Conservation (phyloP, 2,113 vertebrate genomes). For the Etia nguti region DNA sequence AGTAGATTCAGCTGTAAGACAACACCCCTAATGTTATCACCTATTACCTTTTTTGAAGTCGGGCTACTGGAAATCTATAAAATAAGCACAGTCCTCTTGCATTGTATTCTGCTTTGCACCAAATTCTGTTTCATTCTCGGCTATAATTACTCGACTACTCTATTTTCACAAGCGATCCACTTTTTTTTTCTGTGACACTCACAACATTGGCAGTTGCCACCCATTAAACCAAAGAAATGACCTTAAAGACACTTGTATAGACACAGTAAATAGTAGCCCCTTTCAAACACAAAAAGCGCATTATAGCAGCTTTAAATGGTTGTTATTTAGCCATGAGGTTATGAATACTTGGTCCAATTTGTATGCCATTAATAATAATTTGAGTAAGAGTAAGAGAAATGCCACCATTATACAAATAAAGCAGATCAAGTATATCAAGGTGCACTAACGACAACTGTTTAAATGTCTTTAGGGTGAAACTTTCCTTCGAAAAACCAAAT, state of each 20-base stretch:
- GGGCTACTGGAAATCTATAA: not conserved
- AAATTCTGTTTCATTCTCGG: not conserved
- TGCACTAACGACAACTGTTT: not conserved
- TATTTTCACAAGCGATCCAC: not conserved
- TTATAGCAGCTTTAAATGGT: not conserved
- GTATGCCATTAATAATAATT: not conserved
- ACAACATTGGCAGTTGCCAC: not conserved
- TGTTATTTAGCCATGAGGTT: not conserved
- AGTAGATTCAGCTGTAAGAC: not conserved
- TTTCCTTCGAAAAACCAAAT: not conserved
- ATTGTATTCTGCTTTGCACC: not conserved
- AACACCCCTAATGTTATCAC: not conserved
- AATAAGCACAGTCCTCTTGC: not conserved
- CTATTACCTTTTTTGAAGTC: rapidly evolving
- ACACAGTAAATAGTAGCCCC: not conserved
- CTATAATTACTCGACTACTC: not conserved
- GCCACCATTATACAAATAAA: not conserved
- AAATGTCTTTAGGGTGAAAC: not conserved
- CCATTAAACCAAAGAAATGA: not conserved
- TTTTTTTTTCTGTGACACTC: not conserved
- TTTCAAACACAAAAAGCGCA: not conserved
- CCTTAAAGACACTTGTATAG: not conserved
- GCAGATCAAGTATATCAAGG: not conserved
- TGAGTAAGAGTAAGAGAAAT: rapidly evolving
- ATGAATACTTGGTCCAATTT: not conserved